Evolutionary conservation across 2,797 vertebrate genomes (phyloP).

Genomic region (Alosa sapidissima): DNA sequence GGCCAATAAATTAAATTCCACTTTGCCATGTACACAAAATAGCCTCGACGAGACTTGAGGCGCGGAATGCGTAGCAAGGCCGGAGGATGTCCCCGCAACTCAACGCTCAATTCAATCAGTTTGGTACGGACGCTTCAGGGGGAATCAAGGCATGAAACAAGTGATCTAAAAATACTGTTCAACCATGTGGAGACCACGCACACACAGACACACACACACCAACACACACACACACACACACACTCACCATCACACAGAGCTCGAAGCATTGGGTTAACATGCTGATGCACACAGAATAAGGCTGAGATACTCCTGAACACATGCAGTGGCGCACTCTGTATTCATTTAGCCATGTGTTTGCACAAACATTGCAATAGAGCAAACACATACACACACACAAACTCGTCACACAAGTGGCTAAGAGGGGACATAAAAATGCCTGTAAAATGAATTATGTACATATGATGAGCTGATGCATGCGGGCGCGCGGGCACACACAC

Average conservation of each 20-base stretch:
- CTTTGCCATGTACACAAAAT: slow-evolving; percentile 50
- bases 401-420: not conserved
- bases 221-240: slow-evolving; percentile 40
- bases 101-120: slow-evolving; percentile 31
- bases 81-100: not conserved
- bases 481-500: not conserved
- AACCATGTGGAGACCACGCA: slow-evolving; percentile 26
- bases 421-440: no score
- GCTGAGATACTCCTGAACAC: slow-evolving; percentile 17
- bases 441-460: no score
- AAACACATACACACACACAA: not conserved
- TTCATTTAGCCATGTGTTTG: no score
- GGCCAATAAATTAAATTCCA: slow-evolving; percentile 51
- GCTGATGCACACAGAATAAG: no score
- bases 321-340: no score
- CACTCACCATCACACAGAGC: not conserved
- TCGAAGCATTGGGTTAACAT: slow-evolving; percentile 29
- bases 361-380: no score
- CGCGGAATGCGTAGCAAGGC: not conserved
- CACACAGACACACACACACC: slow-evolving; percentile 23
- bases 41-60: not conserved
- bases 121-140: slow-evolving; percentile 27
- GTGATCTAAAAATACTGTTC: slow-evolving; percentile 45
- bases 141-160: slow-evolving; percentile 38
- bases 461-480: no score